These are phyloP conservation scores for Aricia agestis DNA, from an alignment of 1,140 invertebrate species.

Conservation along the genomic window DNA sequence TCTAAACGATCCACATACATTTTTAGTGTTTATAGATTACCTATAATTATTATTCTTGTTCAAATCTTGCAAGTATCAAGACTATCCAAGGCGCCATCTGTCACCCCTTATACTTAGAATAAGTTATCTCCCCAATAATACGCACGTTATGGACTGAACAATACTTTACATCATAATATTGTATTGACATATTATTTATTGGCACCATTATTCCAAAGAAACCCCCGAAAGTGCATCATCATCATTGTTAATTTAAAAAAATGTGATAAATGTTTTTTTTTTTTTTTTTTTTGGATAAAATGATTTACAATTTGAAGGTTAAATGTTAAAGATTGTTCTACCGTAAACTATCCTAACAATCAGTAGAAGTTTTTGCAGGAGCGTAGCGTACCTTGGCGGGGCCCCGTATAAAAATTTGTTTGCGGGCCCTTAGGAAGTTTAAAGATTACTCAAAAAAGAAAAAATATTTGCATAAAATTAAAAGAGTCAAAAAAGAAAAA, in stretches of 20 bases:
- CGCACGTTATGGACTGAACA: slow-evolving; percentile 33
- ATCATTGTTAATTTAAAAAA: not conserved
- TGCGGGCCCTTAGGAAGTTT: too few species aligned
- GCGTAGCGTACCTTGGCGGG: too few species aligned
- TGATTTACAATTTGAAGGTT: not conserved
- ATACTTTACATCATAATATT: slow-evolving; percentile 53
- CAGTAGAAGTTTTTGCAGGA: too few species aligned
- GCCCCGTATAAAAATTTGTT: too few species aligned
- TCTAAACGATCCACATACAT: too few species aligned
- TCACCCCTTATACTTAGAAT: slow-evolving; percentile 43
- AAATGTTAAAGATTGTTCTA: too few species aligned
- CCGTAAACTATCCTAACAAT: too few species aligned
- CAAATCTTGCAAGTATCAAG: slow-evolving; percentile 30
- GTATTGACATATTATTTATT: slow-evolving; percentile 51
- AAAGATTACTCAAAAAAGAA: too few species aligned
- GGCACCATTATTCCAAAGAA: slow-evolving; percentile 11
- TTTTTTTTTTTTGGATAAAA: not conserved
- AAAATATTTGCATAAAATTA: too few species aligned
- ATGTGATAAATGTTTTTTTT: not conserved
- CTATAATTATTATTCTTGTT: not conserved
- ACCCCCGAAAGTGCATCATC: not conserved
- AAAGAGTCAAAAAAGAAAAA: too few species aligned
- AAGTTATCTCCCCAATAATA: slow-evolving; percentile 52
- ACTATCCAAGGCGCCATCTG: slow-evolving; percentile 30
- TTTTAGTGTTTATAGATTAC: too few species aligned